Conservation (phyloP, 2,888 invertebrate species). For the Cheiracanthium punctorium region DNA sequence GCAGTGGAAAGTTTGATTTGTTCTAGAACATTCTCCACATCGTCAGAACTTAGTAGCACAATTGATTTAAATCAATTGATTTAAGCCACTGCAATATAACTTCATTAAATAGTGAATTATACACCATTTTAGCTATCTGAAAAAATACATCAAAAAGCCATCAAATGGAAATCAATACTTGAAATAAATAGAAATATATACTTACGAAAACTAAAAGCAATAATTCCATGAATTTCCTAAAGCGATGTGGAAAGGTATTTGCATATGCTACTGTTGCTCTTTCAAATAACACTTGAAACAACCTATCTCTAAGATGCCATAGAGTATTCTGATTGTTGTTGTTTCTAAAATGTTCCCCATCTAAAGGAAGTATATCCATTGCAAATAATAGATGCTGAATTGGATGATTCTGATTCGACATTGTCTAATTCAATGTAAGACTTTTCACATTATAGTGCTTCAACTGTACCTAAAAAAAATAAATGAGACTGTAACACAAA, state of each 20-base stretch:
- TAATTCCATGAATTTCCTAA: constrained; percentile 50
- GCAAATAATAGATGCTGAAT: constrained; percentile 37
- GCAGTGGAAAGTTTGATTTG: too few relatives aligned
- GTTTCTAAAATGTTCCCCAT: constrained; percentile 16
- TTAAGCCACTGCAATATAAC: too few relatives aligned
- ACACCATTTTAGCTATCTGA: background rate
- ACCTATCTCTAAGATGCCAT: constrained; percentile 50
- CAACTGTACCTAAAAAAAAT: background rate
- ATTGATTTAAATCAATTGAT: too few relatives aligned
- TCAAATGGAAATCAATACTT: background rate
- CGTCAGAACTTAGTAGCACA: too few relatives aligned
- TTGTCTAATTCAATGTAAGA: constrained; percentile 12
- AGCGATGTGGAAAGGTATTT: constrained; percentile 28
- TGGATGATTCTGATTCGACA: constrained; percentile 40
- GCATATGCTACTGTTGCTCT: constrained; percentile 55
- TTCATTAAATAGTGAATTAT: too few relatives aligned
- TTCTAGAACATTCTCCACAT: too few relatives aligned
- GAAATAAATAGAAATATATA: background rate
- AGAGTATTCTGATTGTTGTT: constrained; percentile 61
- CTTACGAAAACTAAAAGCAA: constrained; percentile 41
- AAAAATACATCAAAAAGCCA: background rate
- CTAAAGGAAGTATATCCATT: constrained; percentile 51
- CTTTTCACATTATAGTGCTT: background rate
- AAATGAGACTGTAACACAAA: too few relatives aligned
- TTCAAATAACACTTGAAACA: constrained; percentile 61